Evolutionary conservation across 2,888 invertebrate species (phyloP), one percentile per base, ranked within the genome.

Genomic region (Fragum fragum): DNA sequence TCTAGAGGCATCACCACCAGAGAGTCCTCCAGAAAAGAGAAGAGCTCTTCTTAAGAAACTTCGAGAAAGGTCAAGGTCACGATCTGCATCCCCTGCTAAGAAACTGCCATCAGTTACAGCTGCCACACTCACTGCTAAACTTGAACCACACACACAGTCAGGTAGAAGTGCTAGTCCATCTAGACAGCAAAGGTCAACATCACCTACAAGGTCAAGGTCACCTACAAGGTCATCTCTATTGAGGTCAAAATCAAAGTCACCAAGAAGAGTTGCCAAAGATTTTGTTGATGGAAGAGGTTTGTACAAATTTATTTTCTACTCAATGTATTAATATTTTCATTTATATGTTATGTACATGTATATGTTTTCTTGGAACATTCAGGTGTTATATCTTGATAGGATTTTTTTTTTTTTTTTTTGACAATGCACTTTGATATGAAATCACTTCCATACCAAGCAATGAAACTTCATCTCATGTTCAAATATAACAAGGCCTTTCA

Each of bases 21-120:
- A 91, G 21, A 91, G 91, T 76, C 91, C 91, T 0, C 90, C 91
- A 42, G 86, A 89, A 47, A 90, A 90, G 71, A 79, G 90, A 3
- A 76, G 90, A 32, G 87, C 89, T 0, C 74, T 85, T 29, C 61
- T 86, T 29, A 73, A 77, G 59, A 83, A 85, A n/a, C 76, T 82
- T 21, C 73, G 87, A 14, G 81, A 86, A 61, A 76, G 81, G 39
- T 85, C 89, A 74, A 81, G 85, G 39, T 89, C 88, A 83, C 69
- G 88, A 71, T 88, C 88, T 36, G 74, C 79, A 14, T 87, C 89
- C 59, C 84, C 85, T 5, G 39, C 42, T 0, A 76, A 79, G 68
- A 80, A 79, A 52, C 42, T 82, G 66, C 76, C 85, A 57, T 74
- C 76, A 11, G 80, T 79, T 16, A 82, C 79, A 21, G 80, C 81